Base-by-base conservation (phyloP, 2,113 vertebrate species). In the Amblyornis subalaris region DNA sequence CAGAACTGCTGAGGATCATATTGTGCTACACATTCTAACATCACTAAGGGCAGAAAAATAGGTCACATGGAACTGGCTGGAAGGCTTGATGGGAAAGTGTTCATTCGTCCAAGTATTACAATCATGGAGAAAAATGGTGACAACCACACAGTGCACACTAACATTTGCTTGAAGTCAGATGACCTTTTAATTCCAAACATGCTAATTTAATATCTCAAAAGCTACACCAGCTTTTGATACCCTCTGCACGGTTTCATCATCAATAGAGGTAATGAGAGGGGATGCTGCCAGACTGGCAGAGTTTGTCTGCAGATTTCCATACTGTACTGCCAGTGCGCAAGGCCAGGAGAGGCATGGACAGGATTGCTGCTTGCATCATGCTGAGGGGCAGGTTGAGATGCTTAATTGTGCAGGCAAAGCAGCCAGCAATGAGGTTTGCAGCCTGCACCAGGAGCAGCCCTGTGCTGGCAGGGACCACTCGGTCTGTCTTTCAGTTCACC, bases 281-380 rank as follows among this genome's bases (percentile, higher is more conserved):
- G 45, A 19, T 73, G 60, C 54, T 83, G 58, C 17, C 72, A 92
- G 45, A 38, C 24, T 38, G 72, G 47, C 33, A 86, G 57, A 38
- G 4, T 33, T 62, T 47, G 4, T 29, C 10, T 12, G 2, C 26
- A 42, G 20, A 65, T 81, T 85, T 83, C 36, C 23, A 6, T 6
- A 8, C 8, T 21, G 15, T 25, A 26, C 28, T 62, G 28, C 40
- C 45, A 54, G 58, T 38, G 24, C 26, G 28, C 0, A 0, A 7
- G 29, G 11, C 60, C 71, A 58, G 14, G 11, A 61, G 19, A 35
- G 31, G 36, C 25, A 33, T 18, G 6, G 20, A 26, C 21, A 67
- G 44, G 35, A 54, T 18, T 0, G 0, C 15, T 45, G 19, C 45
- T 65, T 54, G 26, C 16, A 19, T 35, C 70, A 53, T 0, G 1